A percentile compares a stretch with the other conserved stretches of the same genome.
Conservation (phyloP, 1,140 invertebrate species). For the Polypedilum pembai region DNA sequence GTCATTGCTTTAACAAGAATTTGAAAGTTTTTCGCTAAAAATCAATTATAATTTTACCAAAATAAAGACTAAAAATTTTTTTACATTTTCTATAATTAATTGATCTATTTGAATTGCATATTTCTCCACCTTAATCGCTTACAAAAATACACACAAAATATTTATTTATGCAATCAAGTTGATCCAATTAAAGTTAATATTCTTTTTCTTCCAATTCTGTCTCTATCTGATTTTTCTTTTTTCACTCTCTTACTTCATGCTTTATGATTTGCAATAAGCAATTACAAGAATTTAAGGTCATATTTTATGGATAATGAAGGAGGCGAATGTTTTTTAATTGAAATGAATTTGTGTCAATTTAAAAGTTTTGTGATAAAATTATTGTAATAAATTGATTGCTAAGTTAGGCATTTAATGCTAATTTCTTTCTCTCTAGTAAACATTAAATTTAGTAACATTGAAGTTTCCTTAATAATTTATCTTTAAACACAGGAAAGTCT, state of each 20-base stretch:
- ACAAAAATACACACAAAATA: neutral
- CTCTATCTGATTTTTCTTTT: neutral
- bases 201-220: conserved; percentile 12
- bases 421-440: neutral
- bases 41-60: no score
- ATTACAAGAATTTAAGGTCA: conserved; percentile 16
- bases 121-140: neutral
- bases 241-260: neutral
- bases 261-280: neutral
- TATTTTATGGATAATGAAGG: neutral
- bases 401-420: neutral
- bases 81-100: neutral
- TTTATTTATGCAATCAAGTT: neutral
- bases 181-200: conserved; percentile 3
- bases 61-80: no score
- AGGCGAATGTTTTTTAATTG: neutral
- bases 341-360: no score
- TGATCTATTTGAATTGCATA: conserved; percentile 4
- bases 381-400: no score
- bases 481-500: no score
- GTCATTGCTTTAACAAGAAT: no score
- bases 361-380: no score
- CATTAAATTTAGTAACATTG: neutral
- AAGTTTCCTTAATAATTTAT: neutral
- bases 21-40: no score